These are phyloP conservation scores for Embiotoca jacksoni DNA, from an alignment of 2,113 vertebrate genomes.

Conservation along the genomic window DNA sequence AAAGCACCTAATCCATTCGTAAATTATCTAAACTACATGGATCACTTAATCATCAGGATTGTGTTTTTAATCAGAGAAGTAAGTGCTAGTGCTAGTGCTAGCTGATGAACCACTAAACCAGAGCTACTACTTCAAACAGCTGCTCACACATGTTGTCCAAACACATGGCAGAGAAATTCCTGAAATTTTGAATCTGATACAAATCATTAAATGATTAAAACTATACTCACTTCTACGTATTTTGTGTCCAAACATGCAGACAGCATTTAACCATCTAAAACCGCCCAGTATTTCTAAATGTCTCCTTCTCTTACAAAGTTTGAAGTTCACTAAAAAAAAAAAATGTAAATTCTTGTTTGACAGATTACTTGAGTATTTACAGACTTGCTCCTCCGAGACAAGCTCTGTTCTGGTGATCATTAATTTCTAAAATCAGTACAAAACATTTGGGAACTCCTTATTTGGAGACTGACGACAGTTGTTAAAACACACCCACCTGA, in stretches of 20 bases:
- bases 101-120: neutral
- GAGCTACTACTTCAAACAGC: constrained; percentile 7
- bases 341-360: neutral
- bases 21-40: too few relatives aligned
- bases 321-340: neutral
- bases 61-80: too few relatives aligned
- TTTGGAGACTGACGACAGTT: constrained; percentile 27
- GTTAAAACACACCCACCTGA: constrained; percentile 89
- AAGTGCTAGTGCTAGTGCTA: neutral
- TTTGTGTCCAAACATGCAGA: neutral
- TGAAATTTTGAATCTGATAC: constrained; percentile 2
- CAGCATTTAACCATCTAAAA: constrained; percentile 3
- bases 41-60: too few relatives aligned
- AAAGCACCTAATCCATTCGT: too few relatives aligned
- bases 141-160: constrained; percentile 5
- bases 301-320: neutral
- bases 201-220: neutral
- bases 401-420: constrained; percentile 23
- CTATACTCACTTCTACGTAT: neutral
- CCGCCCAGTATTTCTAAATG: neutral
- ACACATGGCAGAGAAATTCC: neutral
- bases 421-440: constrained; percentile 24
- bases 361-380: constrained; percentile 21
- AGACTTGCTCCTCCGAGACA: constrained; percentile 6
- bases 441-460: constrained; percentile 27